Conservation (phyloP, 2,888 invertebrate genomes). For the Diadromus collaris region DNA sequence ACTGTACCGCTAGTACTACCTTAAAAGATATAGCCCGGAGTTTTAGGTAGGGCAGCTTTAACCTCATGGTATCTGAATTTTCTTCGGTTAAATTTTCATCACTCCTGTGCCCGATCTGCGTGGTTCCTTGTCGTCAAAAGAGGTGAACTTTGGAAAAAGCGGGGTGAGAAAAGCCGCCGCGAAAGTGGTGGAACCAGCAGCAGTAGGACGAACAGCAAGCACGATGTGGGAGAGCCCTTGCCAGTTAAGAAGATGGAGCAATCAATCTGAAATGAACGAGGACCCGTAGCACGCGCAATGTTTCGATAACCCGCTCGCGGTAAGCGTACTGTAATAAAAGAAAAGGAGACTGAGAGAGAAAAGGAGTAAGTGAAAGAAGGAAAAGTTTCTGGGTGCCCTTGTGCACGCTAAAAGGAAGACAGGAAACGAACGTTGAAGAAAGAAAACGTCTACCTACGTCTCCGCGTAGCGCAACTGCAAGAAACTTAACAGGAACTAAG, state of each 20-base stretch:
- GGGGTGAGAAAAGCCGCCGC: constrained; percentile 42
- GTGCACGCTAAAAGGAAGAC: constrained; percentile 44
- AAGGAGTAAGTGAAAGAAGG: constrained; percentile 46
- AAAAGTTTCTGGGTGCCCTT: constrained; percentile 44
- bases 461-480: constrained; percentile 4
- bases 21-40: neutral
- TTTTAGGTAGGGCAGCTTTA: constrained; percentile 3
- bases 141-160: constrained; percentile 41
- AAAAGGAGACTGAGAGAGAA: constrained; percentile 31
- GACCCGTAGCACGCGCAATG: constrained; percentile 61
- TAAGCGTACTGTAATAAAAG: constrained; percentile 15
- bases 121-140: constrained; percentile 11
- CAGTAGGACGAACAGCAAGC: constrained; percentile 18
- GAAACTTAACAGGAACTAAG: constrained; percentile 34
- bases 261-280: constrained; percentile 60
- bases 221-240: constrained; percentile 52
- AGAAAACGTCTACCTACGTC: constrained; percentile 21
- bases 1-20: too few relatives aligned
- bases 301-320: constrained; percentile 60
- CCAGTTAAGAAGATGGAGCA: constrained; percentile 60
- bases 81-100: constrained; percentile 50
- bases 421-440: constrained; percentile 6
- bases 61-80: constrained; percentile 23
- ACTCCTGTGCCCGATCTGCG: constrained; percentile 31
- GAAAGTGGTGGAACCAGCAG: constrained; percentile 21